Percentiles rank a stretch among this genome's conserved stretches.
Evolutionary conservation across 53 echinoderm and acorn worm species (phyloP).

Genomic region (Holothuria scabra): DNA sequence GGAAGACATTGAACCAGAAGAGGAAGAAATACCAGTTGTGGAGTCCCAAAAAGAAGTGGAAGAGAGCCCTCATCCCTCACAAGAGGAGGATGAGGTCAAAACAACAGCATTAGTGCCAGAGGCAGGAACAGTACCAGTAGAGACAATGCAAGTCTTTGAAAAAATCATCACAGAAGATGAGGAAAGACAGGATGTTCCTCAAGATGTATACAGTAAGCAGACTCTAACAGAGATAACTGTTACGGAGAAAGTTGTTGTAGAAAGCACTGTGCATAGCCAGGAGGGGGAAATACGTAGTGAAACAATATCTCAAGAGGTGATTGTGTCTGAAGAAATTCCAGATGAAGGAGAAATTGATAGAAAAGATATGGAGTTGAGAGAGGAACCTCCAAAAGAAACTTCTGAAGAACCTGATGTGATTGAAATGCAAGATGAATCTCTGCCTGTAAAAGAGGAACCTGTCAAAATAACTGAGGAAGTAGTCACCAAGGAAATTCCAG

Average conservation of each 20-base stretch:
- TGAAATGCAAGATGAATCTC: too few relatives aligned
- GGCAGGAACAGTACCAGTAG: slow-evolving; percentile 38
- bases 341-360: slow-evolving; percentile 43
- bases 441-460: too few relatives aligned
- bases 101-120: not conserved
- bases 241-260: slow-evolving; percentile 44
- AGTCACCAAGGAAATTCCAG: slow-evolving; percentile 18
- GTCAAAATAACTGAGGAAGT: not conserved
- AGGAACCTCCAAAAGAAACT: too few relatives aligned
- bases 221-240: slow-evolving; percentile 25
- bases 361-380: not conserved
- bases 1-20: slow-evolving; percentile 34
- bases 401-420: not conserved
- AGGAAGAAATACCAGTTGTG: slow-evolving; percentile 6
- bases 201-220: too few relatives aligned
- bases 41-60: slow-evolving; percentile 28
- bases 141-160: slow-evolving; percentile 12
- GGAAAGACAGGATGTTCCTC: too few relatives aligned
- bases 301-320: slow-evolving; percentile 6
- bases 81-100: too few relatives aligned
- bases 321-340: slow-evolving; percentile 5
- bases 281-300: slow-evolving; percentile 4
- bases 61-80: not conserved
- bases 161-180: too few relatives aligned
- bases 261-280: slow-evolving; percentile 12